Base-by-base conservation (phyloP, 2,888 invertebrate genomes). In the Drosophila longiperda region DNA sequence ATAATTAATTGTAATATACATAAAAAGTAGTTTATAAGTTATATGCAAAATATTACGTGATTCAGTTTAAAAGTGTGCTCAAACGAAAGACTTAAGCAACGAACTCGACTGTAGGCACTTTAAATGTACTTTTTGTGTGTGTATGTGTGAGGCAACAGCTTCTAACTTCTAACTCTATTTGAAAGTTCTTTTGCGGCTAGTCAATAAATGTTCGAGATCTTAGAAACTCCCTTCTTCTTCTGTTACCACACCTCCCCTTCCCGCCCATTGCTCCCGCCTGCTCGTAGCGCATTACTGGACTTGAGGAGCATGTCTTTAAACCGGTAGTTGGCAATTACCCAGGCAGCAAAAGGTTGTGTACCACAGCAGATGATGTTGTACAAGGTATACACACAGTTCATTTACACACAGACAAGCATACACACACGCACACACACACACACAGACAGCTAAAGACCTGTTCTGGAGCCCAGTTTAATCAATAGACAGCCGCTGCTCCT, bases 291-390 rank as follows among this genome's bases (percentile, higher is more conserved):
- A 53, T 59, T 52, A 48, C 58, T 32, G 67, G 74, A 66, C 74
- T 78, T 78, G 60, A 70, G 79, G 79, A 78, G 82, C 79, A 78
- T 73, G 63, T 74, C 78, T 86, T 75, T 81, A 87, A 84, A 89
- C 89, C 84, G 87, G 84, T 89, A 85, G 84, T 89, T 81, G 89
- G 87, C 87, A 89, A 89, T 84, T 84, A 84, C 70, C 83, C 78
- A 87, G 84, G 72, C 72, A 78, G 73, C 67, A 87, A 84, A 85
- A 84, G 87, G 80, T 86, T 78, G 78, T 78, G 78, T 78, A 80
- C 81, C 81, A 78, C 73, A 81, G 78, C 78, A 78, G 78, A 78
- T 82, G 79, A 75, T 81, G 72, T 75, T 78, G 66, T 62, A 73
- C 66, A 65, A 73, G 54, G 45, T 29, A 72, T n/a, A 68, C 29